Percentiles rank a stretch among this genome's conserved stretches.
Conservation (phyloP, 2,888 invertebrate species). For the Drosophila emarginata region DNA sequence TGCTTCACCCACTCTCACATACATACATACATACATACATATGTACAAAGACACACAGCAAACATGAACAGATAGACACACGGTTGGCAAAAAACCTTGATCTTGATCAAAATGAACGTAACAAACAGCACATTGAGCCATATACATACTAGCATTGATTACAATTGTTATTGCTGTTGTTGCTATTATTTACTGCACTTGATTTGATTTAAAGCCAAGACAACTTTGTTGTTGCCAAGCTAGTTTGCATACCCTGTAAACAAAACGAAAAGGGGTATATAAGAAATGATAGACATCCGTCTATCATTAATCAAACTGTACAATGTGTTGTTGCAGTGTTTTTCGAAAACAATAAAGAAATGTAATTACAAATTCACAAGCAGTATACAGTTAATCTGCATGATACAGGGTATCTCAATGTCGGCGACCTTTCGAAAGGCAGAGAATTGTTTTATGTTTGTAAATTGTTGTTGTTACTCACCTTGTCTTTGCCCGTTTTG, state of each 20-base stretch:
- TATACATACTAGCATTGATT: constrained; percentile 36
- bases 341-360: too few relatives aligned
- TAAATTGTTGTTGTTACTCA: constrained; percentile 34
- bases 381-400: neutral
- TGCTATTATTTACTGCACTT: constrained; percentile 69
- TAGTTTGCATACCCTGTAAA: constrained; percentile 2
- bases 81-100: constrained; percentile 71
- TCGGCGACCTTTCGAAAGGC: neutral
- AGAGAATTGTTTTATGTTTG: neutral
- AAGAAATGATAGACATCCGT: neutral
- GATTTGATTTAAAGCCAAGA: constrained; percentile 74
- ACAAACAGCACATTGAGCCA: constrained; percentile 35
- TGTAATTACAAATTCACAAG: too few relatives aligned
- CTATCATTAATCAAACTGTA: neutral
- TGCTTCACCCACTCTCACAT: constrained; percentile 30
- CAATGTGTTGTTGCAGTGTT: too few relatives aligned
- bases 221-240: constrained; percentile 47
- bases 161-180: constrained; percentile 41
- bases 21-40: constrained; percentile 59
- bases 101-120: constrained; percentile 76
- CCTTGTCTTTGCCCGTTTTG: constrained; percentile 75
- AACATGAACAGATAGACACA: constrained; percentile 24
- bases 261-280: neutral
- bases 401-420: neutral
- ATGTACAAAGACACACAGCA: too few relatives aligned